Percentiles rank a stretch among this genome's conserved stretches.
Conservation (phyloP, 23 tunicate species). For the Botrylloides violaceus region DNA sequence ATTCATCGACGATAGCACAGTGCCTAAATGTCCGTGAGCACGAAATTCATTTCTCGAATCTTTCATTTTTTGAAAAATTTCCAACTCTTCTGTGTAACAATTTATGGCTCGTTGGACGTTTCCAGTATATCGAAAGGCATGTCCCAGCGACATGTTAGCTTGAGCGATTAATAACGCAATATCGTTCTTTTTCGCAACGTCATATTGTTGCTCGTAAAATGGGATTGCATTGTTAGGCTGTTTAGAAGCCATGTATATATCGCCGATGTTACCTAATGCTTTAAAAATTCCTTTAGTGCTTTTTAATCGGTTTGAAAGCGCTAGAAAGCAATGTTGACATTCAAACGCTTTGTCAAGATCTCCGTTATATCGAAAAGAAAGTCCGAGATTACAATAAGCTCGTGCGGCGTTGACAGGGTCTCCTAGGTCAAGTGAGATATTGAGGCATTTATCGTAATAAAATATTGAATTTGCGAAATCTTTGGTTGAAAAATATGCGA, state of each 20-base stretch:
- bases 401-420: constrained; percentile 36
- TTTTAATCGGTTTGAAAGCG: constrained; percentile 35
- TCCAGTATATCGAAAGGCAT: constrained; percentile 24
- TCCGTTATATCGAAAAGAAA: constrained; percentile 45
- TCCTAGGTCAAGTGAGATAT: constrained; percentile 26
- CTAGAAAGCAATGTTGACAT: constrained; percentile 50
- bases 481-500: constrained; percentile 47
- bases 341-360: constrained; percentile 35
- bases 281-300: constrained; percentile 63
- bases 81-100: constrained; percentile 35
- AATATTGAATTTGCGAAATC: constrained; percentile 36
- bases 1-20: constrained; percentile 52
- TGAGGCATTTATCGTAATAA: constrained; percentile 38
- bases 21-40: constrained; percentile 64
- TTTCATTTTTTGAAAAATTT: constrained; percentile 31
- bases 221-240: constrained; percentile 35
- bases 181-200: constrained; percentile 29
- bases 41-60: constrained; percentile 67
- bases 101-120: constrained; percentile 32
- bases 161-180: constrained; percentile 41
- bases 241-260: constrained; percentile 25
- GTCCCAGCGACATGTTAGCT: constrained; percentile 44
- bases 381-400: constrained; percentile 79
- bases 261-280: constrained; percentile 78
- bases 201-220: constrained; percentile 50